Conservation (phyloP, 2,113 vertebrate species). For the Puntigrus tetrazona region DNA sequence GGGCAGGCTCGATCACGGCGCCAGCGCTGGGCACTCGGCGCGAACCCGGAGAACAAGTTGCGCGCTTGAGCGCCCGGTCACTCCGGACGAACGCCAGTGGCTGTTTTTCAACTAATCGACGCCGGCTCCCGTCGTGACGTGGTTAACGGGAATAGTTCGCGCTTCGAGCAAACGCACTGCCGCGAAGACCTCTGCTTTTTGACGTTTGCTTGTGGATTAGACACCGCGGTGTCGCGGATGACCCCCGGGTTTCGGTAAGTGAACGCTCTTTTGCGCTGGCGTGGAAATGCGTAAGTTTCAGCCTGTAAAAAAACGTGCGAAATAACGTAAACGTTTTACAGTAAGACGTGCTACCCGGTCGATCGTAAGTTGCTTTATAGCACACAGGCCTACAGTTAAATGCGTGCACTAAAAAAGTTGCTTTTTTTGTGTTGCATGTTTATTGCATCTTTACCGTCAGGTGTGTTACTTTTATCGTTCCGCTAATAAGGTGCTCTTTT, state of each 20-base stretch:
- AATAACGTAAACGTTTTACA: background rate
- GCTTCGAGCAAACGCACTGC: background rate
- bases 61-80: slow-evolving; percentile 31
- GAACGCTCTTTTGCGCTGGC: background rate
- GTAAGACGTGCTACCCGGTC: background rate
- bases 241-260: slow-evolving; percentile 9
- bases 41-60: slow-evolving; percentile 27
- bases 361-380: background rate
- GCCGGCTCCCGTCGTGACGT: background rate
- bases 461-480: background rate
- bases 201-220: slow-evolving; percentile 30
- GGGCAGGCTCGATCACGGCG: background rate
- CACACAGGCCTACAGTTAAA: background rate
- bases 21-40: slow-evolving; percentile 53
- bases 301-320: background rate
- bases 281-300: background rate
- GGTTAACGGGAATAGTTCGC: background rate
- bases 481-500: background rate
- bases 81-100: background rate
- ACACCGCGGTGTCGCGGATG: background rate
- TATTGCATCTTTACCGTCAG: background rate
- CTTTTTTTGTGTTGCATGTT: background rate
- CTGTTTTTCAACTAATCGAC: background rate
- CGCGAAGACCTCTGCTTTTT: background rate
- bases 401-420: background rate